These are phyloP conservation scores for Lepisosteus oculatus DNA, from an alignment of 2,113 vertebrate species.

Conservation along the genomic window DNA sequence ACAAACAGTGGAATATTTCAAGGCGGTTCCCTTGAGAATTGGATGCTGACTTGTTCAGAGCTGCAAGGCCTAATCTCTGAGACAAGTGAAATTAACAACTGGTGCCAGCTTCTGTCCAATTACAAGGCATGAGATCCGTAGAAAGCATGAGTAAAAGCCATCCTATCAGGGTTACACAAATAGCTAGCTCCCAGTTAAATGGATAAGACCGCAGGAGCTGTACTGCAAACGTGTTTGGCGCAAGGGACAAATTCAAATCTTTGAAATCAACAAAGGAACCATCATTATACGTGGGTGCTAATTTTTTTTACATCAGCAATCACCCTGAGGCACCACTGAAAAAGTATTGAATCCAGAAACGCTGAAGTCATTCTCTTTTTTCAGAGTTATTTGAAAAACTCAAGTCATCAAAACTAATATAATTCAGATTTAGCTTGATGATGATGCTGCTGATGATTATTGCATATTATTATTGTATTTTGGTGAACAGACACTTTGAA, in stretches of 20 bases:
- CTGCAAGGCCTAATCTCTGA: conserved; percentile 62
- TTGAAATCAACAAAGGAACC: neutral
- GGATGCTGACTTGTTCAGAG: conserved; percentile 63
- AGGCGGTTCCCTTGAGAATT: conserved; percentile 65
- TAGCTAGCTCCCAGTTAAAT: neutral
- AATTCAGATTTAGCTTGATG: too few relatives aligned
- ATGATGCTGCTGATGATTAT: too few relatives aligned
- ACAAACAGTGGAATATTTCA: conserved; percentile 85
- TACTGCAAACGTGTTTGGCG: neutral
- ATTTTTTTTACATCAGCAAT: neutral
- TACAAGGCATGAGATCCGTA: neutral
- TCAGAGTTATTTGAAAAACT: too few relatives aligned
- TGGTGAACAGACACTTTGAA: too few relatives aligned
- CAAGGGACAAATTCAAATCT: neutral
- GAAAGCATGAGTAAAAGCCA: conserved; percentile 35
- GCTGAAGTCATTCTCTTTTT: too few relatives aligned
- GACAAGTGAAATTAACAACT: conserved; percentile 67
- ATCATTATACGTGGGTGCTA: conserved; percentile 1
- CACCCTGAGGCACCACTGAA: too few relatives aligned
- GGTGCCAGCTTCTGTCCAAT: conserved; percentile 45
- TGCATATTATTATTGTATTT: too few relatives aligned
- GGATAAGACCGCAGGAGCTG: neutral
- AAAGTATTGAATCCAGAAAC: too few relatives aligned
- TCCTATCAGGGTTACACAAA: conserved; percentile 45
- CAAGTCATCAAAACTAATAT: too few relatives aligned